phyloP scores from a whole-genome alignment of 2,888 invertebrate species.

The Ptilodon capucinus region DNA sequence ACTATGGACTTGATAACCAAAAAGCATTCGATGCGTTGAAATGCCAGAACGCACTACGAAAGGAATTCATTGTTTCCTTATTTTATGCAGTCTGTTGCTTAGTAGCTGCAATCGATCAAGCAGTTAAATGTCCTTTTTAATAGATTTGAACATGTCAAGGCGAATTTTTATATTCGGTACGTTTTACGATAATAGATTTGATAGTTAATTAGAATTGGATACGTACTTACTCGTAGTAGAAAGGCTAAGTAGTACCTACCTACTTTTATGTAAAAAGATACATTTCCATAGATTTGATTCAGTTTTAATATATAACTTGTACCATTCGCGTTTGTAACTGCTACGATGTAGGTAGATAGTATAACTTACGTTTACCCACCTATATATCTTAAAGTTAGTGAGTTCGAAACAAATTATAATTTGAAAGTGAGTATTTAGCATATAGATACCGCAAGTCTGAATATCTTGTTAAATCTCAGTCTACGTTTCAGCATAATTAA shows the following conservation, averaged over 20 bases:
- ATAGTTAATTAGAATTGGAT: background rate
- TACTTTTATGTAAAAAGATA: too few relatives aligned
- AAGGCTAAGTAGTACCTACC: too few relatives aligned
- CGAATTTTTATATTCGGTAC: constrained; percentile 11
- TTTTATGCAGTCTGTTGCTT: constrained; percentile 30
- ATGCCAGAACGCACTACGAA: background rate
- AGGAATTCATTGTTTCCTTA: constrained; percentile 3
- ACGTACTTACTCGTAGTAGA: too few relatives aligned
- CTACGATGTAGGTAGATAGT: too few relatives aligned
- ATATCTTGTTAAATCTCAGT: constrained; percentile 1
- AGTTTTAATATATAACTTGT: too few relatives aligned
- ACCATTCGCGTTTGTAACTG: too few relatives aligned
- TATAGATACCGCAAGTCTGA: background rate
- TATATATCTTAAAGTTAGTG: background rate
- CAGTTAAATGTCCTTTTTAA: constrained; percentile 28
- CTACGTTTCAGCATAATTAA: constrained; percentile 8
- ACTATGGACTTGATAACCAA: background rate
- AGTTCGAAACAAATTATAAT: background rate
- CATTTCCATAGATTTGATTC: too few relatives aligned
- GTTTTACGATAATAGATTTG: background rate
- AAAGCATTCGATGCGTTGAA: background rate
- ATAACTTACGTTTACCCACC: too few relatives aligned
- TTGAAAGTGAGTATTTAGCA: background rate
- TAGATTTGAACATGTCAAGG: constrained; percentile 25
- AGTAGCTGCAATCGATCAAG: constrained; percentile 37